These are phyloP conservation scores for Philonicus albiceps DNA, from an alignment of 2,888 invertebrate genomes.

Conservation along the genomic window DNA sequence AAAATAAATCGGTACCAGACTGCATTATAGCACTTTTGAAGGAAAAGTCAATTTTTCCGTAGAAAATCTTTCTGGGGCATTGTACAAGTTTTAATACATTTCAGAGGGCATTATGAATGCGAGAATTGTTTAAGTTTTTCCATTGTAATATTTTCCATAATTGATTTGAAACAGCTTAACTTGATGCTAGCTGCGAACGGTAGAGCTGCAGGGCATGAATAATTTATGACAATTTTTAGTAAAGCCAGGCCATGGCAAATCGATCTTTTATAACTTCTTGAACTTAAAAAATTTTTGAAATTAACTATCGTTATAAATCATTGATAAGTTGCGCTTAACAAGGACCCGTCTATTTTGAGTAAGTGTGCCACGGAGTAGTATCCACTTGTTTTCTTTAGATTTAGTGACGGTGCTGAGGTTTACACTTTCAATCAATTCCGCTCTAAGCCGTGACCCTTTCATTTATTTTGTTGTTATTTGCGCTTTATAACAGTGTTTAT, in stretches of 20 bases:
- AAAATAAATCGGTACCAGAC: not conserved
- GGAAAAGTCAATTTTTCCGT: not conserved
- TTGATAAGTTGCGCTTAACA: not conserved
- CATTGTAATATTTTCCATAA: conserved; percentile 17
- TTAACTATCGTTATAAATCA: not conserved
- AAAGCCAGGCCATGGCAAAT: not conserved
- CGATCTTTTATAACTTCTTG: not conserved
- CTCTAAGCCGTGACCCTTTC: conserved; percentile 22
- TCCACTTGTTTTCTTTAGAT: not conserved
- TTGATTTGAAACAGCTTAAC: conserved; percentile 1
- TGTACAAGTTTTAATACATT: conserved; percentile 10
- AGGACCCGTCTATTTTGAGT: conserved; percentile 1
- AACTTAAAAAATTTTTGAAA: not conserved
- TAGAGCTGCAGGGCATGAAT: not conserved
- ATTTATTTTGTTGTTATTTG: not conserved
- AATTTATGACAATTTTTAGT: not conserved
- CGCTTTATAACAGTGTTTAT: conserved; percentile 27
- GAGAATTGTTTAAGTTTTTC: not conserved
- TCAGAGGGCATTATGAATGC: not conserved
- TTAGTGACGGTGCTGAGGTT: not conserved
- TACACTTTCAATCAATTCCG: conserved; percentile 10
- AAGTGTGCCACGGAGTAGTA: not conserved
- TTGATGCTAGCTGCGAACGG: not conserved
- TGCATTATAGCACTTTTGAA: not conserved
- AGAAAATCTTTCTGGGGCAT: not conserved